Base-by-base conservation (phyloP, 2,888 invertebrate genomes). In the Linnaemya tessellans region DNA sequence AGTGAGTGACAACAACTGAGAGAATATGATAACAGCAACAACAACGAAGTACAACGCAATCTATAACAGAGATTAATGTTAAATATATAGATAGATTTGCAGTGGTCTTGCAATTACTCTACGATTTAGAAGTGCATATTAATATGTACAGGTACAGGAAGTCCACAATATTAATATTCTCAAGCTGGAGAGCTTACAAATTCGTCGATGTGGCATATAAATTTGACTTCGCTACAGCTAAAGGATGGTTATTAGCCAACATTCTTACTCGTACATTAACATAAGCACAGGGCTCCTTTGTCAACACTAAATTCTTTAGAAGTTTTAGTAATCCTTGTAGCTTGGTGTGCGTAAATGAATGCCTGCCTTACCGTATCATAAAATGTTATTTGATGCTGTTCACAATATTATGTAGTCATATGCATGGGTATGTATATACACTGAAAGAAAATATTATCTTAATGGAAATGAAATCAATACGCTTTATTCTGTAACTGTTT, bases 1-100 rank as follows among this genome's bases (percentile, higher is more conserved):
- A 49, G 74, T 20, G 38, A 74, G 51, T 20, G 56, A 35, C 51
- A 64, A 43, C 43, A 73, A 20, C 35, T 30, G 20, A 38, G 35
- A 25, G 13, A 58, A 20, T 15, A 35, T 1, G 15, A 75, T 5
- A 62, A 43, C 4, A 75, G 18, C 67, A 68, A 15, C 58, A 68
- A 15, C 13, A 65, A 22, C 7, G 18, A 60, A 43, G 30, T 43
- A 54, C 41, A 13, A 60, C 46, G 15, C 38, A 25, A 54, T 64
- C 43, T 35, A 60, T 56, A 49, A 38, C 56, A 54, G 38, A n/a
- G 20, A 13, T 10, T 20, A 30, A 1, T 30, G 43, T 30, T 13
- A 18, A 58, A 13, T 10, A 60, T 15, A 25, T 10, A 43, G 3
- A 43, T 43, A 13, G 3, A 1, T 43, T 13, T 43, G 8, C 7